A percentile compares a stretch with the other conserved stretches of the same genome.
These are phyloP conservation scores for Ivindomyrus marchei DNA, from an alignment of 2,113 vertebrate genomes.

Conservation along the genomic window DNA sequence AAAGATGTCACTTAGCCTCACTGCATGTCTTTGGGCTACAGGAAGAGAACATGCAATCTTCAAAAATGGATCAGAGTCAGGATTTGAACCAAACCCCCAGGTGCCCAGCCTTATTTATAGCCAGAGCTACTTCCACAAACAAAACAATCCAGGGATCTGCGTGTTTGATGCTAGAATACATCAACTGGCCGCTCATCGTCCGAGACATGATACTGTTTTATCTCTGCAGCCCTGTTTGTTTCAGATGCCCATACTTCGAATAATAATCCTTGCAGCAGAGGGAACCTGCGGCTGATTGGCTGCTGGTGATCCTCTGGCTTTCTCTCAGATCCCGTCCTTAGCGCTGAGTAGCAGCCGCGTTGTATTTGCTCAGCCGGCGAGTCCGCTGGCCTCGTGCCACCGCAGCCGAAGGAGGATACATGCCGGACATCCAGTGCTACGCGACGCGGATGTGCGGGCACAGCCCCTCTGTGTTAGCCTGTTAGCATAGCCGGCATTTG, in stretches of 20 bases:
- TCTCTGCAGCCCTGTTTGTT: not conserved
- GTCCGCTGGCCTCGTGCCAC: not conserved
- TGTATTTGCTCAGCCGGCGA: not conserved
- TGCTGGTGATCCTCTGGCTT: not conserved
- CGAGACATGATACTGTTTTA: not conserved
- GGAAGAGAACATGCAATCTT: not conserved
- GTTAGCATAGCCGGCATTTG: not conserved
- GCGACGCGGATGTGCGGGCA: not conserved
- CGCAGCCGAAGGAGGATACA: too few species aligned
- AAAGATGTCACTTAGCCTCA: not conserved
- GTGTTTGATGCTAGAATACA: not conserved
- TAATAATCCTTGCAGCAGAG: not conserved
- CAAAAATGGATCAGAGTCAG: not conserved
- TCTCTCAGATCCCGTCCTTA: not conserved
- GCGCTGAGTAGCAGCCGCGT: not conserved
- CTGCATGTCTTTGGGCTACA: not conserved
- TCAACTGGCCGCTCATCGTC: not conserved
- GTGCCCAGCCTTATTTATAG: not conserved
- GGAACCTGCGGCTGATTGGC: not conserved
- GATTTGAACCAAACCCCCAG: not conserved
- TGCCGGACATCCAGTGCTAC: not conserved
- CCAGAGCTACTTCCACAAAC: not conserved
- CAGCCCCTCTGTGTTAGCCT: not conserved
- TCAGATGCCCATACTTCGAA: not conserved
- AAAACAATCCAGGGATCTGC: not conserved